Evolutionary conservation across 2,113 vertebrate genomes (phyloP), one percentile per base, ranked within the genome.

Genomic region (Myodes glareolus): DNA sequence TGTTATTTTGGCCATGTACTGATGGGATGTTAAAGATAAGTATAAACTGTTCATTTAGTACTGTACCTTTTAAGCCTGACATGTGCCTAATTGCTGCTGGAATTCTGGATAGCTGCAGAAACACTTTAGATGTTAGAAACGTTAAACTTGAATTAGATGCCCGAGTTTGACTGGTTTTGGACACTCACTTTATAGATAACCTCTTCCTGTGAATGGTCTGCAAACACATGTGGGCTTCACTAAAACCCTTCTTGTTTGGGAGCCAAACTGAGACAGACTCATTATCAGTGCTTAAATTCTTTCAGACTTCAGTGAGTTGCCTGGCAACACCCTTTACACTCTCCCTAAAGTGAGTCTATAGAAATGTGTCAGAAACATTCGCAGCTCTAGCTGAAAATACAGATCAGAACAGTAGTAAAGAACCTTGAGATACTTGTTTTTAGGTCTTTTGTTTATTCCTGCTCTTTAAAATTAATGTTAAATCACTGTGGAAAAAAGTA

Each of bases 291-390:
- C 98, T 94, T 89, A 96, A 45, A 90, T 97, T 97, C 94, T 98
- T 98, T 98, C 84, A 67, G 91, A 95, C 94, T 97, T 95, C 97
- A 82, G 90, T 94, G 90, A 88, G 92, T 93, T 97, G 97, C 98
- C 94, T 97, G 95, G 96, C 91, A 97, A 50, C 97, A 89, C 94
- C 95, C 96, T 97, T 86, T 97, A 94, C 94, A 96, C 92, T 93
- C 50, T 93, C 65, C 97, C 50, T 96, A 93, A 94, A 97, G 80
- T 96, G 90, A 96, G 84, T 97, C 93, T 92, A 45, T 96, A 94
- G 96, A 97, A 77, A 87, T 95, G 63, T 39, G 45, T 89, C 84
- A 93, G 95, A 97, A 98, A 91, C 94, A 90, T 94, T 97, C 87
- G 76, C 87, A 96, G 94, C 72, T n/a, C 23, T 82, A 50, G 94